Conservation (phyloP, 2,888 invertebrate genomes). For the Alloplasta piceator region DNA sequence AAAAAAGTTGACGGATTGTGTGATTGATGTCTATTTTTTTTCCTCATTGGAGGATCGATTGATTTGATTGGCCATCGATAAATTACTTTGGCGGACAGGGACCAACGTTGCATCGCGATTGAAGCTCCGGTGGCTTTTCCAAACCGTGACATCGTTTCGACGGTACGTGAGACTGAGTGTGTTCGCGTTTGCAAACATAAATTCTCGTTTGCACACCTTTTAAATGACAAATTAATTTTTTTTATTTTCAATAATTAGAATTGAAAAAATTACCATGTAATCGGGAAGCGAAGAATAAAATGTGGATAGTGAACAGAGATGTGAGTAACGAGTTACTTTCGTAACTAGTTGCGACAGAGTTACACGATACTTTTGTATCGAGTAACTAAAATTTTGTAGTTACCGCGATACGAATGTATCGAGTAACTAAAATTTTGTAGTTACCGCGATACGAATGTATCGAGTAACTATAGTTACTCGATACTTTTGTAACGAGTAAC, state of each 20-base stretch:
- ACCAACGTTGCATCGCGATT: conserved; percentile 88
- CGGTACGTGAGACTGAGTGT: conserved; percentile 85
- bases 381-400: too few relatives aligned
- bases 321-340: too few relatives aligned
- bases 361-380: too few relatives aligned
- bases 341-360: too few relatives aligned
- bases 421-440: too few relatives aligned
- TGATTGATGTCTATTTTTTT: background rate
- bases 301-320: too few relatives aligned
- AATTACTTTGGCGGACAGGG: conserved; percentile 90
- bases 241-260: background rate
- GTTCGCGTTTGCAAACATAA: conserved; percentile 89
- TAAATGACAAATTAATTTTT: conserved; percentile 31
- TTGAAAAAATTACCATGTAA: background rate
- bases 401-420: too few relatives aligned
- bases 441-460: too few relatives aligned
- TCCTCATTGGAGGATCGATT: too few relatives aligned
- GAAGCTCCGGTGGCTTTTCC: conserved; percentile 85
- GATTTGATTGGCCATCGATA: too few relatives aligned
- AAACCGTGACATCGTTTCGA: conserved; percentile 88
- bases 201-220: conserved; percentile 88
- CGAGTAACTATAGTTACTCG: too few relatives aligned
- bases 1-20: background rate
- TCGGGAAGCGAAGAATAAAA: conserved; percentile 25
- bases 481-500: too few relatives aligned